Base-by-base conservation (phyloP, 2,113 vertebrate species). In the Oreocharis arfaki region DNA sequence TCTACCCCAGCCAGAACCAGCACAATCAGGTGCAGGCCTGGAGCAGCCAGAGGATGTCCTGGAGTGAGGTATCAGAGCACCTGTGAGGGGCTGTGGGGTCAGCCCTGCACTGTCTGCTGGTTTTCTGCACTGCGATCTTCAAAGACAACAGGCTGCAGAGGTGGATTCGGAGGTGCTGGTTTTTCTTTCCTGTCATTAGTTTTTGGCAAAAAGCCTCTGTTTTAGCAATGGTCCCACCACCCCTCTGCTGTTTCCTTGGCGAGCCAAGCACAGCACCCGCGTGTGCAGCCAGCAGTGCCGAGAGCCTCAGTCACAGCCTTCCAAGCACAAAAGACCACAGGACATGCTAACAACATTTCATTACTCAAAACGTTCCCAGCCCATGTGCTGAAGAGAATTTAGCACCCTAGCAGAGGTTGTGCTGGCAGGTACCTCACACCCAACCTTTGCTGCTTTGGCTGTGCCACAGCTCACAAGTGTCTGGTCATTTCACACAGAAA, bases 211-310 rank as follows among this genome's bases (percentile, higher is more conserved):
- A 63, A 74, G n/a, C 24, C 83, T 56, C 39, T 18, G 22, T 26
- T 42, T 32, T 3, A 70, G 71, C 3, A 7, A 7, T 2, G 18
- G 23, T 68, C 59, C 52, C 67, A 56, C 7, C 77, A 9, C 55
- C 27, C 56, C 70, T 2, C 12, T 32, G 20, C 69, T 2, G 0
- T 35, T 41, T 33, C 49, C 79, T n/a, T 19, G 68, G 80, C 2
- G 3, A 83, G 69, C 35, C 3, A 6, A 27, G 41, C 13, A 8
- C 59, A 47, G 41, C n/a, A 50, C 68, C 35, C 74, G 9, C 3
- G 1, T 18, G 46, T 7, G 6, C 46, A 44, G 59, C n/a, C 26
- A 41, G n/a, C 1, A 0, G 5, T 6, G 15, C 39, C 0, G 0
- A 17, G 46, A 37, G 77, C 59, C 49, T 39, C 4, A 4, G 6